Conservation (phyloP, 2,888 invertebrate genomes). For the Drosophila austrosaltans region DNA sequence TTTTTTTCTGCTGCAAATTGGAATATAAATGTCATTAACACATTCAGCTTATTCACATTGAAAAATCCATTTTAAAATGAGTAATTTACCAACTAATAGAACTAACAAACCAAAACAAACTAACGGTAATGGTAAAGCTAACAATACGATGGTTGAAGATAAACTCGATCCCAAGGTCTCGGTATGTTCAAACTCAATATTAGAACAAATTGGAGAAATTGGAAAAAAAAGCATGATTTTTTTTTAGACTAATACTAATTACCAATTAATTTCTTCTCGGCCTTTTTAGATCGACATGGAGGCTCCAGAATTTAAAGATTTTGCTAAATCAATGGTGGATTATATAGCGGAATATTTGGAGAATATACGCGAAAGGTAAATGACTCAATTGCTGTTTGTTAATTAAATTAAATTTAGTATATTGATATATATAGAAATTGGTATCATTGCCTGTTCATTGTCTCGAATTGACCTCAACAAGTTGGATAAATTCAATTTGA, state of each 20-base stretch:
- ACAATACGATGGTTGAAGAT: constrained; percentile 58
- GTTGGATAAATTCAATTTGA: constrained; percentile 46
- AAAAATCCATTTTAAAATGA: constrained; percentile 46
- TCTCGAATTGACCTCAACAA: constrained; percentile 55
- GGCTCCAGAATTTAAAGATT: constrained; percentile 91
- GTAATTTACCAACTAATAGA: constrained; percentile 44
- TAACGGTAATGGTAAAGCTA: constrained; percentile 53
- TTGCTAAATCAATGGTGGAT: constrained; percentile 96
- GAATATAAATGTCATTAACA: background rate
- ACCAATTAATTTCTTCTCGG: background rate
- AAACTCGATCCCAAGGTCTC: constrained; percentile 79
- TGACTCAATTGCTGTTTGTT: constrained; percentile 29
- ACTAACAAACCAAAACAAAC: constrained; percentile 35
- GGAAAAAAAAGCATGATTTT: background rate
- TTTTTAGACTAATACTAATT: no score
- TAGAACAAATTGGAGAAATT: background rate
- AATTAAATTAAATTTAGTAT: constrained; percentile 42
- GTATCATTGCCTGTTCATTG: constrained; percentile 37
- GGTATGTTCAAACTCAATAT: constrained; percentile 64
- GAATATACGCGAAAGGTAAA: constrained; percentile 94
- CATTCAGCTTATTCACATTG: background rate
- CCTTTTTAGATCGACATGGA: constrained; percentile 87
- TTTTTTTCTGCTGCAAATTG: background rate
- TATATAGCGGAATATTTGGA: constrained; percentile 97
- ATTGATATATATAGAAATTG: constrained; percentile 35